Percentiles rank a stretch among this genome's conserved stretches.
Conservation (phyloP, 2,797 vertebrate species). For the Amblyraja radiata region DNA sequence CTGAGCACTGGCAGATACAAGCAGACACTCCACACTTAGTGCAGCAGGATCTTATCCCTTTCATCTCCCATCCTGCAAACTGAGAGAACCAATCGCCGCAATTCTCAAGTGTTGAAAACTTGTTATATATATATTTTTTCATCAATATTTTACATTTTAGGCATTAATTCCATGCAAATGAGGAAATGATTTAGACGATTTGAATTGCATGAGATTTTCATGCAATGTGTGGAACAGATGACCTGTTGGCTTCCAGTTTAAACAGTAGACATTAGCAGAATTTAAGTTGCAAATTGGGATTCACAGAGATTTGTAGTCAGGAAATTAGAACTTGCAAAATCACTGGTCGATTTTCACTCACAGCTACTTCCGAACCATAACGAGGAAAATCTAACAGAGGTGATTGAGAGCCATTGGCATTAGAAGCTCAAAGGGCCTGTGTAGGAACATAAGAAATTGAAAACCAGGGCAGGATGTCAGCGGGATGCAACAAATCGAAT, state of each 20-base stretch:
- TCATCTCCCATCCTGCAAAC: not conserved
- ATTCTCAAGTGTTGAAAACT: not conserved
- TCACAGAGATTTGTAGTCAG: too few relatives aligned
- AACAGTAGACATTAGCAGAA: not conserved
- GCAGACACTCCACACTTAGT: not conserved
- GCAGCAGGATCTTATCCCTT: too few relatives aligned
- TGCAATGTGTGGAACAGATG: not conserved
- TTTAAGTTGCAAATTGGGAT: too few relatives aligned
- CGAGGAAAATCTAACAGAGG: too few relatives aligned
- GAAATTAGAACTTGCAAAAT: too few relatives aligned
- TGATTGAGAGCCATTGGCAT: too few relatives aligned
- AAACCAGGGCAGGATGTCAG: too few relatives aligned
- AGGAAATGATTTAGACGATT: not conserved
- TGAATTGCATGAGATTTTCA: not conserved
- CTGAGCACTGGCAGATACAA: not conserved
- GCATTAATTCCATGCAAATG: not conserved
- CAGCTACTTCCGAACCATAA: too few relatives aligned
- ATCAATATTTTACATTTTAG: not conserved
- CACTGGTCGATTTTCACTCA: too few relatives aligned
- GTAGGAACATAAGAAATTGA: too few relatives aligned
- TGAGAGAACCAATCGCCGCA: not conserved
- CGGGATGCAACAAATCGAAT: too few relatives aligned
- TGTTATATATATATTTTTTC: not conserved
- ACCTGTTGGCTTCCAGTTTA: not conserved
- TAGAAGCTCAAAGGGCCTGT: too few relatives aligned